A percentile compares a stretch with the other conserved stretches of the same genome.
Conservation (phyloP, 2,888 invertebrate species). For the Lymantria monacha region DNA sequence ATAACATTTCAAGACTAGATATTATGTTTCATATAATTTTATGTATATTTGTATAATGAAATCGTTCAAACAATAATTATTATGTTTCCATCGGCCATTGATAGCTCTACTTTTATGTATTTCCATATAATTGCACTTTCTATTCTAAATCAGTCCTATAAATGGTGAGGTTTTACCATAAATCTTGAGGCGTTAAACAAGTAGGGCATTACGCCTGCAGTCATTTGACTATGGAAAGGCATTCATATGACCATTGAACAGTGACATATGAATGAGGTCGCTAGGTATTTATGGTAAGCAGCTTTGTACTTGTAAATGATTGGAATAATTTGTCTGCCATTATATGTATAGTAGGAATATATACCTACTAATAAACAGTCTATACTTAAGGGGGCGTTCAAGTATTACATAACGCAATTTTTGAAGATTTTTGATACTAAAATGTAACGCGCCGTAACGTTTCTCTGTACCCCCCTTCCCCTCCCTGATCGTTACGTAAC, state of each 20-base stretch:
- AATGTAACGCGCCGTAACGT: no score
- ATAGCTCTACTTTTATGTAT: background rate
- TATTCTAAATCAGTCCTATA: background rate
- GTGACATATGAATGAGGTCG: background rate
- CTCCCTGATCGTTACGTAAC: no score
- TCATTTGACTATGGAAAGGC: background rate
- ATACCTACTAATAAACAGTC: background rate
- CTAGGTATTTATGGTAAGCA: background rate
- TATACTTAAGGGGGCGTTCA: no score
- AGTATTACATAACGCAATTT: no score
- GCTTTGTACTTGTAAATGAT: background rate
- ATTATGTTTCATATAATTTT: background rate
- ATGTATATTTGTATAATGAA: background rate
- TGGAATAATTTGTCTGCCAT: background rate
- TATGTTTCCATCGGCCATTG: background rate
- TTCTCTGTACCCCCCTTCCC: no score
- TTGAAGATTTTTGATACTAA: no score
- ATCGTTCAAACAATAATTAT: background rate
- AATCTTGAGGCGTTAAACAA: conserved; percentile 1
- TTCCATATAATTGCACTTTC: conserved; percentile 10
- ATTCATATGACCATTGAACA: background rate
- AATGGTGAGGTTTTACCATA: background rate
- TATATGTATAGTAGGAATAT: background rate
- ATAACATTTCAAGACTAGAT: no score
- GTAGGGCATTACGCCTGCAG: background rate